A percentile compares a stretch with the other conserved stretches of the same genome.
These are phyloP conservation scores for Bombycilla garrulus DNA, from an alignment of 2,113 vertebrate genomes.

Conservation along the genomic window DNA sequence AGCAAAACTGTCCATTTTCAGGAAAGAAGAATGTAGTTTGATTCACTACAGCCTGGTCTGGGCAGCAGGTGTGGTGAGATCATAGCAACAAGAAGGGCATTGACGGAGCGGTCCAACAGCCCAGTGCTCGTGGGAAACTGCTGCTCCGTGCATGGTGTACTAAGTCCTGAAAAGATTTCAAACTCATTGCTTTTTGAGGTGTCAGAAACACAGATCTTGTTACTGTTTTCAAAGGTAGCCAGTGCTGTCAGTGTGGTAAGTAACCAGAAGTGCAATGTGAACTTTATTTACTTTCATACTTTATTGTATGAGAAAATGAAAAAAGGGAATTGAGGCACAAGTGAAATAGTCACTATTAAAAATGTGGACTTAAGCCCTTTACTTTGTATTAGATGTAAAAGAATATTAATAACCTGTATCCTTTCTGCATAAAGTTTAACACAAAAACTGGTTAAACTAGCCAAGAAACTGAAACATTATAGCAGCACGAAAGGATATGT, in stretches of 20 bases:
- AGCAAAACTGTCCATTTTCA: neutral
- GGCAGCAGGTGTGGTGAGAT: neutral
- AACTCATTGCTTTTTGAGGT: neutral
- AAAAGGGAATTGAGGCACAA: neutral
- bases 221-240: neutral
- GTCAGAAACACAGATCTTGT: neutral
- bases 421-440: neutral
- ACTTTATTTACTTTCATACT: neutral
- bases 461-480: neutral
- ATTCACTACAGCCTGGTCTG: neutral
- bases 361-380: neutral
- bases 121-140: neutral
- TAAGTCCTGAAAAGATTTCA: slow-evolving; percentile 20
- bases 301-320: neutral
- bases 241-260: neutral
- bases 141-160: rapidly evolving
- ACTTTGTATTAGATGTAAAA: neutral
- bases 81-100: neutral
- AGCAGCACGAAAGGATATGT: neutral
- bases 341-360: neutral
- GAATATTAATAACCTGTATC: neutral
- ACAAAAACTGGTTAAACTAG: neutral
- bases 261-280: neutral
- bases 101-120: neutral
- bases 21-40: neutral